A percentile compares a stretch with the other conserved stretches of the same genome.
phyloP scores from a whole-genome alignment of 2,113 vertebrate species.

The Petrocephalus zakoni region DNA sequence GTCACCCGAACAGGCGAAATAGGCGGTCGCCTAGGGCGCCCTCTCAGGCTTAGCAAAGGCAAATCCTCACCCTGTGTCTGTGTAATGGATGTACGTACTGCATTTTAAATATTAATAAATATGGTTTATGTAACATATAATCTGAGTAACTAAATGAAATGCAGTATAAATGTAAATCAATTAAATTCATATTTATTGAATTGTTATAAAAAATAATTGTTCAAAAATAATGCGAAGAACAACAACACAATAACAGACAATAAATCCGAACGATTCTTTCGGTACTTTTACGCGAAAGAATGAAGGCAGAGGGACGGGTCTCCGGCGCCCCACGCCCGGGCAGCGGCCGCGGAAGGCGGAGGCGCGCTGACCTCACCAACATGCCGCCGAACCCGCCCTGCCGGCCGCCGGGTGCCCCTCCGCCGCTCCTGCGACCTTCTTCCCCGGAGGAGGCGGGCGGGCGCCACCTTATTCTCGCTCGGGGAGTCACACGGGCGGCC shows the following conservation, averaged over 20 bases:
- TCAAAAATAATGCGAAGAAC: no score
- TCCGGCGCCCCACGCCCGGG: not conserved
- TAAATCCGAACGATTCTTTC: not conserved
- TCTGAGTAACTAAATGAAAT: not conserved
- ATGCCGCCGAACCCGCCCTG: not conserved
- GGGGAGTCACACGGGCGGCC: slow-evolving; percentile 61
- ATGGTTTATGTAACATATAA: not conserved
- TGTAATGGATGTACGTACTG: not conserved
- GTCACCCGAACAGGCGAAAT: not conserved
- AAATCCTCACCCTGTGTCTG: no score
- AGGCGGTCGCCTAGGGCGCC: no score
- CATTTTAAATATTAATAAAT: not conserved
- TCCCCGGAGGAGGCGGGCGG: slow-evolving; percentile 22
- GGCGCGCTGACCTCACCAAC: not conserved
- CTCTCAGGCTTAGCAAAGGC: no score
- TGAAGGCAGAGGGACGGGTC: not conserved
- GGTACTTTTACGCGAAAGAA: not conserved
- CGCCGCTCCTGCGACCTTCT: not conserved
- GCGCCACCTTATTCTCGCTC: slow-evolving; percentile 30
- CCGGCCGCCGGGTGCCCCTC: not conserved
- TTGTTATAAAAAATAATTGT: not conserved
- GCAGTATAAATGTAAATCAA: not conserved
- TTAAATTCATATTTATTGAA: not conserved
- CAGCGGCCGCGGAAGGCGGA: no score
- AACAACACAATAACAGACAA: not conserved